Evolutionary conservation across 2,888 invertebrate genomes (phyloP), one percentile per base, ranked within the genome.

Genomic region (Cylindroiulus punctatus): DNA sequence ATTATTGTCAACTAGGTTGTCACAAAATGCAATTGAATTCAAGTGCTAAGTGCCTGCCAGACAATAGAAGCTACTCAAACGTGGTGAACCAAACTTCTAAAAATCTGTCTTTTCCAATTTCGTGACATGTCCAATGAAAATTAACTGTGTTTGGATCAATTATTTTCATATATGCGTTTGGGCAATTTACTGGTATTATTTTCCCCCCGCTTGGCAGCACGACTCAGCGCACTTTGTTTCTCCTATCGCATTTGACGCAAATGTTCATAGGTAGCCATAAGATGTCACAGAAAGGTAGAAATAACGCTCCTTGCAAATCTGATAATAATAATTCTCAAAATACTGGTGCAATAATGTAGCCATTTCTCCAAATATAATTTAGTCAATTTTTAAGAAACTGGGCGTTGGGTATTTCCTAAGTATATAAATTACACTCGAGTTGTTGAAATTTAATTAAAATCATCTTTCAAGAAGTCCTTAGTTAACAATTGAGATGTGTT

Each of bases 371-470:
- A 44, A 10, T 44, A 8, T 44, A 30, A 14, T 76, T 76, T 1
- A 30, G 14, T 14, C 26, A 3, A 76, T 76, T 30, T 30, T 30
- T 76, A 14, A 76, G 14, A 65, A 10, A 22, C 22, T 65, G 26
- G 10, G 22, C 65, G 26, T 65, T 65, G 14, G 14, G 76, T 76
- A 14, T 30, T 26, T 4, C 3, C 76, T 17, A 30, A 1, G 30
- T 8, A 10, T 17, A 30, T 10, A 30, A 1, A 30, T 17, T 76
- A 30, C 76, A 30, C 30, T 3, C 14, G 30, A 76, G 30, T 17
- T 76, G 26, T 30, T 76, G 76, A 76, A 30, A 76, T 65, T 65
- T 30, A 76, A 76, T 10, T 30, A 30, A 76, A 76, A 76, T 30
- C 30, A 7, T 76, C 76, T 76, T 76, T 76, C 76, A 30, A 30